Evolutionary conservation across 2,113 vertebrate species (phyloP).

Genomic region (Hippopotamus amphibius): DNA sequence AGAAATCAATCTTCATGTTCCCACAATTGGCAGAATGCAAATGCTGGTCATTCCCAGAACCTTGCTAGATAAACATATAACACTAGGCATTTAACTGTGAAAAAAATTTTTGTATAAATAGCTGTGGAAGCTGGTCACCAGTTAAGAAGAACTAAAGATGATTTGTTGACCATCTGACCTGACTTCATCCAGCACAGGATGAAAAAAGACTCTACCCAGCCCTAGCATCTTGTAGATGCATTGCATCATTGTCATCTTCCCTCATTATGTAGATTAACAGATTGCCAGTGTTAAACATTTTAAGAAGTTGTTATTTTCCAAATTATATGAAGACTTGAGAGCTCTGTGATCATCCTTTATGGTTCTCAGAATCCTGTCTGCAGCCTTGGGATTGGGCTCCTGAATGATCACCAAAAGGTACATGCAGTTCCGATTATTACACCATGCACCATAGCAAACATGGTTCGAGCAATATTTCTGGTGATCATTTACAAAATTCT

Average conservation of each 20-base stretch:
- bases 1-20: slow-evolving; percentile 17
- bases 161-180: background rate
- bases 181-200: background rate
- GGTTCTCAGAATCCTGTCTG: background rate
- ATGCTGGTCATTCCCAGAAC: background rate
- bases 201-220: background rate
- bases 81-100: background rate
- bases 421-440: background rate
- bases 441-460: background rate
- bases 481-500: background rate
- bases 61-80: background rate
- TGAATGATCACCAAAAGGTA: background rate
- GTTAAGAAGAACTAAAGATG: background rate
- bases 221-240: background rate
- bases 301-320: background rate
- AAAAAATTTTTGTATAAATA: background rate
- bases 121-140: background rate
- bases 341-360: background rate
- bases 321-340: background rate
- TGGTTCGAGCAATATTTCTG: background rate
- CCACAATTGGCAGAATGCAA: background rate
- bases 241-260: background rate
- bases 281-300: background rate
- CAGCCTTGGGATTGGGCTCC: background rate
- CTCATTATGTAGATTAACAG: background rate